Base-by-base conservation (phyloP, 2,888 invertebrate species). In the Megastigmus dorsalis region DNA sequence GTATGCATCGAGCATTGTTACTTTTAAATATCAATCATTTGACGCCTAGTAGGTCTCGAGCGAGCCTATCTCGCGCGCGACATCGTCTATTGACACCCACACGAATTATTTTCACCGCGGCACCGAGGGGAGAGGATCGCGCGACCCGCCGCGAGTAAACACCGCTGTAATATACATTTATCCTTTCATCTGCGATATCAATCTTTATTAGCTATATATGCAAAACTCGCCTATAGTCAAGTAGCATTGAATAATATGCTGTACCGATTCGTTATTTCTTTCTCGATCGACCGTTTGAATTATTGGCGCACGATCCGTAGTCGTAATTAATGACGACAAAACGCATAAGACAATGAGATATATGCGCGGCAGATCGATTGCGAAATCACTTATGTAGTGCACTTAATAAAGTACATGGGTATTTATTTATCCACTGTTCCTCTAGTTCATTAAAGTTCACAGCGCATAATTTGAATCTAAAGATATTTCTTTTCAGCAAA, bases 41-140 rank as follows among this genome's bases (percentile, higher is more conserved):
- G 52, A 62, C 66, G 59, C 63, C 59, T 20, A 3, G 6, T 26
- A 15, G 50, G n/a, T n/a, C n/a, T n/a, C n/a, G n/a, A n/a, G n/a
- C n/a, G n/a, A n/a, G n/a, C 36, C 55, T 75, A 68, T 72, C 67
- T 48, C 30, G n/a, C 41, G 18, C 60, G 59, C 54, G 52, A 73
- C 67, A 73, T 76, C 73, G 59, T 69, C 59, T 69, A 55, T 65
- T 72, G 59, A 66, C 67, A 63, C 73, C 73, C 55, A 76, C 76
- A 15, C 73, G 20, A 72, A 63, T 67, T 43, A 67, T 57, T 70
- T 65, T 38, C 52, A 57, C 28, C 15, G 66, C 3, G 6, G 43
- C 52, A 57, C 28, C 15, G 66, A 6, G 6, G 43, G 59, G 50
- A 67, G 33, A 69, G 57, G 57, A 60, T n/a, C n/a, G n/a, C n/a